Evolutionary conservation across 2,797 vertebrate genomes (phyloP).

Genomic region (Coluber constrictor): DNA sequence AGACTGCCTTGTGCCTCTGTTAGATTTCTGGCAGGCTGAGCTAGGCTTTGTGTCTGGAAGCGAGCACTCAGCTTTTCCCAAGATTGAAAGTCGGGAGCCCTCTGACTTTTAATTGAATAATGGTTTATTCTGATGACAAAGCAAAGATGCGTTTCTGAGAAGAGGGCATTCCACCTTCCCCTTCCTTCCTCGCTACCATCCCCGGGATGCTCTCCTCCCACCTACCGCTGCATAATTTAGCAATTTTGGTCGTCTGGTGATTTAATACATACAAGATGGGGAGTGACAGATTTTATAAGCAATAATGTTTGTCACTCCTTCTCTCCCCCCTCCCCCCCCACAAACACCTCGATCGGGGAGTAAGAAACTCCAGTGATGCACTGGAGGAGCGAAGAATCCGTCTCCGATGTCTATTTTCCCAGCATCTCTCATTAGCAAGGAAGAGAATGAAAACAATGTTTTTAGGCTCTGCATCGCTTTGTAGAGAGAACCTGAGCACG

Average conservation of each 20-base stretch:
- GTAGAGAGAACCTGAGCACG: neutral
- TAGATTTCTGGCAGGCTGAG: neutral
- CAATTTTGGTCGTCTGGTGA: conserved; percentile 71
- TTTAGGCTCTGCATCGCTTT: neutral
- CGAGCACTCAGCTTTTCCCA: neutral
- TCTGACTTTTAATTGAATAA: conserved; percentile 69
- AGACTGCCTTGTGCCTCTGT: neutral
- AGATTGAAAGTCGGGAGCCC: conserved; percentile 64
- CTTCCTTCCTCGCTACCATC: conserved; percentile 27
- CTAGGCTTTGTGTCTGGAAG: neutral
- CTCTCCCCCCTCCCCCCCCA: conserved; percentile 23
- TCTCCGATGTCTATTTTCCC: conserved; percentile 50
- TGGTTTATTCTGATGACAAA: conserved; percentile 70
- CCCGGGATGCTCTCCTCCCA: neutral
- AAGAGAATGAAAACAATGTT: conserved; percentile 33
- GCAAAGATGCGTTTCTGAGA: conserved; percentile 67
- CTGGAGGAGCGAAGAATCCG: conserved; percentile 52
- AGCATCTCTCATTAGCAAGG: conserved; percentile 22
- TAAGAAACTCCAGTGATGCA: conserved; percentile 45
- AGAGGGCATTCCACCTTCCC: conserved; percentile 57
- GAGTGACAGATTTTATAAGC: conserved; percentile 69
- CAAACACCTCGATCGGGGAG: neutral
- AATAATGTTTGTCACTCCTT: conserved; percentile 48
- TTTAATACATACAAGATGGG: conserved; percentile 70
- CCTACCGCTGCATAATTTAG: conserved; percentile 67